phyloP scores from a whole-genome alignment of 1,140 invertebrate species.

The Amphibalanus amphitrite region DNA sequence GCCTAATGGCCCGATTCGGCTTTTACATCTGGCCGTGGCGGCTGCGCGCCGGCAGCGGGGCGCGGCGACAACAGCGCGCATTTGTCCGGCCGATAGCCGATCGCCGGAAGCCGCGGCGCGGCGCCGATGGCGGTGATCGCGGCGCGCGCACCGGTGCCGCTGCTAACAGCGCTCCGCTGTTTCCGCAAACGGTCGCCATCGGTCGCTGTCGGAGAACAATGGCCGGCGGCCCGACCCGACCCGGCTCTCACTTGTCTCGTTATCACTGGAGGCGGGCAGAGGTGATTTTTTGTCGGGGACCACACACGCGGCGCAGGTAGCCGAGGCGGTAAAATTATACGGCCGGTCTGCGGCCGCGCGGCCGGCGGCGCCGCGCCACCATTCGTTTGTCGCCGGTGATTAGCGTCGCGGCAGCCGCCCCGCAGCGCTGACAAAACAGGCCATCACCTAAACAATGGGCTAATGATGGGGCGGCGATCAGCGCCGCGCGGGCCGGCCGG shows the following conservation, averaged over 20 bases:
- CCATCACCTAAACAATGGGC: not conserved
- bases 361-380: too few relatives aligned
- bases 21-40: not conserved
- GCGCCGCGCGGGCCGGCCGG: too few relatives aligned
- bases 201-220: not conserved
- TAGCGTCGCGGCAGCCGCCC: not conserved
- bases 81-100: not conserved
- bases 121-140: not conserved
- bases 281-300: not conserved
- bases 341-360: not conserved
- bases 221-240: too few relatives aligned
- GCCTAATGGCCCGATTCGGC: not conserved
- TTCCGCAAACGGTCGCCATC: not conserved
- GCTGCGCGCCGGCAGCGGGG: too few relatives aligned
- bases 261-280: not conserved
- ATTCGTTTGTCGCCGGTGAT: not conserved
- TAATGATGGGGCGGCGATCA: not conserved
- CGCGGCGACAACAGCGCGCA: not conserved
- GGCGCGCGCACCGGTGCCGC: too few relatives aligned
- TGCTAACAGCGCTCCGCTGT: not conserved
- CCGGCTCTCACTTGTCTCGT: not conserved
- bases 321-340: not conserved
- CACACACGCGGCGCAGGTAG: not conserved
- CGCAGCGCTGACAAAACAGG: not conserved
- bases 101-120: too few relatives aligned